phyloP scores from a whole-genome alignment of 2,888 invertebrate genomes.

The Eupithecia dodoneata region DNA sequence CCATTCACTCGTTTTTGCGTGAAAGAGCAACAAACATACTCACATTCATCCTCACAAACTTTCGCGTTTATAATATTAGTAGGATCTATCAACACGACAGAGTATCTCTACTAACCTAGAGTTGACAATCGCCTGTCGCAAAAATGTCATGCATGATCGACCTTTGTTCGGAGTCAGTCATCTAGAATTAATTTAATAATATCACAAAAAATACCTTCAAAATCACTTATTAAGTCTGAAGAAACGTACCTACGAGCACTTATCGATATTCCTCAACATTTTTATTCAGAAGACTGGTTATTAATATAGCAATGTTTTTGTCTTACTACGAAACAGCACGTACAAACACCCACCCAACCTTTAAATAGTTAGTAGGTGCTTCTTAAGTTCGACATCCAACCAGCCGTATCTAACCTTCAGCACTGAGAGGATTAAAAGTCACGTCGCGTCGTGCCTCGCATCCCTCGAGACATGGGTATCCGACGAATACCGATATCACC shows the following conservation, averaged over 20 bases:
- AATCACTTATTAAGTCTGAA: background rate
- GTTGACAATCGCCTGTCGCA: background rate
- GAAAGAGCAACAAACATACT: too few relatives aligned
- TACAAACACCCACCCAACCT: background rate
- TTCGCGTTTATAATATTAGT: too few relatives aligned
- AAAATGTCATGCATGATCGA: background rate
- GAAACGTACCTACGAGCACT: background rate
- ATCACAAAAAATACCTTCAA: background rate
- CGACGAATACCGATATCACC: conserved; percentile 2
- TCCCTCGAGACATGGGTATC: conserved; percentile 3
- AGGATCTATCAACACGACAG: background rate
- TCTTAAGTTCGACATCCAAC: background rate
- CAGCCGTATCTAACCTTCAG: background rate
- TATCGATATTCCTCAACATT: background rate
- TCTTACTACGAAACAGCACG: background rate
- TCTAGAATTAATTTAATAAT: background rate
- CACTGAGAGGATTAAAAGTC: conserved; percentile 5
- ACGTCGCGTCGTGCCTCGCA: background rate
- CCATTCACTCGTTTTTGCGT: too few relatives aligned
- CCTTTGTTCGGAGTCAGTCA: background rate
- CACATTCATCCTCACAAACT: too few relatives aligned
- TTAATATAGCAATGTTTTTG: background rate
- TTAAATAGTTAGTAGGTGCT: background rate
- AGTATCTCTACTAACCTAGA: background rate
- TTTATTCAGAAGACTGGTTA: background rate